Percentiles rank a stretch among this genome's conserved stretches.
These are phyloP conservation scores for Geopemphigus sp. DNA, from an alignment of 1,140 invertebrate genomes.

Conservation along the genomic window DNA sequence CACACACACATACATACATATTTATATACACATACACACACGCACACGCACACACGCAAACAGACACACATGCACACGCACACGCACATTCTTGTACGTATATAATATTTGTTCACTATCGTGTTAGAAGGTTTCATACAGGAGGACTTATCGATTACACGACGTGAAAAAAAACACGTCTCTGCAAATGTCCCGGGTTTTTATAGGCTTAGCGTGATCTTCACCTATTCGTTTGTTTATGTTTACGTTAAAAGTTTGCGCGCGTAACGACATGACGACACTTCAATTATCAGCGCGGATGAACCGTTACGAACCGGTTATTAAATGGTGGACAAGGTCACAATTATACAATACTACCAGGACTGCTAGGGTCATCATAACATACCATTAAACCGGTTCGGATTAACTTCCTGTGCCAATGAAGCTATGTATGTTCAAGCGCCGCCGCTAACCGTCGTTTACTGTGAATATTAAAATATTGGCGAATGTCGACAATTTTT, in stretches of 20 bases:
- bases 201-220: neutral
- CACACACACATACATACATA: too few relatives aligned
- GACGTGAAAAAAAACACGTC: neutral
- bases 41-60: too few relatives aligned
- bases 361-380: constrained; percentile 42
- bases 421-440: neutral
- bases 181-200: too few relatives aligned
- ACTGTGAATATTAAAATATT: neutral
- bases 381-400: constrained; percentile 41
- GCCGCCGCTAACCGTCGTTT: neutral
- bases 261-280: constrained; percentile 27
- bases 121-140: too few relatives aligned
- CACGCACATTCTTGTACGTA: too few relatives aligned
- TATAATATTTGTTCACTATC: too few relatives aligned
- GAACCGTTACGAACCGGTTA: constrained; percentile 48
- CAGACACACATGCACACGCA: too few relatives aligned
- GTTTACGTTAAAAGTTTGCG: neutral
- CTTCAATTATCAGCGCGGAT: constrained; percentile 32
- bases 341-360: constrained; percentile 35
- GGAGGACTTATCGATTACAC: too few relatives aligned
- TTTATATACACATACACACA: too few relatives aligned
- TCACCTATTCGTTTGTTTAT: constrained; percentile 25
- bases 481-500: neutral
- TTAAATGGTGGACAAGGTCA: constrained; percentile 42
- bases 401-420: constrained; percentile 44